These are phyloP conservation scores for Caenorhabditis afra DNA, from an alignment of 2,888 invertebrate species.

Conservation along the genomic window DNA sequence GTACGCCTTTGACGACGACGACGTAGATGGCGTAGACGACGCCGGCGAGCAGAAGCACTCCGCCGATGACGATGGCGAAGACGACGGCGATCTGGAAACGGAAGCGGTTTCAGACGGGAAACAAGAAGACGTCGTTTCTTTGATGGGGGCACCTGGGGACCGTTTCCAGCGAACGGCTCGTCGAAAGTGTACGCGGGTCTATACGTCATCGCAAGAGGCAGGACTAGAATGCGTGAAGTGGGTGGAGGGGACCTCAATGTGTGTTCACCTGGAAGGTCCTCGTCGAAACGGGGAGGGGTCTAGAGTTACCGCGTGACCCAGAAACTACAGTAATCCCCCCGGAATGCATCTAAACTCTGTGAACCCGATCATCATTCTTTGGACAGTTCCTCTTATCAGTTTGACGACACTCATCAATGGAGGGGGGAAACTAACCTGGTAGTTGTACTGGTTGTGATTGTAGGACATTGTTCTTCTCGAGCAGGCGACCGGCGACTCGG, in stretches of 20 bases:
- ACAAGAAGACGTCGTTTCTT: too few species aligned
- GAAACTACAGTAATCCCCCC: too few species aligned
- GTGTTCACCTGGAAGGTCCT: slow-evolving; percentile 42
- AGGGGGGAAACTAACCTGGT: slow-evolving; percentile 68
- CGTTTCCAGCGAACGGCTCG: slow-evolving; percentile 49
- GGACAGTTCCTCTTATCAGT: neutral
- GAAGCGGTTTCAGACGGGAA: neutral
- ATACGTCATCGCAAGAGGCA: slow-evolving; percentile 20
- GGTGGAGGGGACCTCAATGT: slow-evolving; percentile 17
- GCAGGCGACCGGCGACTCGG: slow-evolving; percentile 8
- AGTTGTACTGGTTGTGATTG: slow-evolving; percentile 75
- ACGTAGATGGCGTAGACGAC: slow-evolving; percentile 73
- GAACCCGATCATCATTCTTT: neutral
- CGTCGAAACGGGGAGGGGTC: neutral
- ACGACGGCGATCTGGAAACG: slow-evolving; percentile 76
- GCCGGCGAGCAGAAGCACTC: slow-evolving; percentile 68
- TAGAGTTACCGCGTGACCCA: slow-evolving; percentile 8
- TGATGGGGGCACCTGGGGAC: slow-evolving; percentile 42
- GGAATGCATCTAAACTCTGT: too few species aligned
- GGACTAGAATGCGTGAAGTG: neutral
- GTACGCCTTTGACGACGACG: slow-evolving; percentile 63
- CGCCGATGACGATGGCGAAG: slow-evolving; percentile 77
- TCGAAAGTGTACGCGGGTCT: slow-evolving; percentile 46
- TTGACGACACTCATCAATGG: neutral
- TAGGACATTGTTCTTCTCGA: slow-evolving; percentile 62